Conservation (phyloP, 2,797 vertebrate genomes). For the Bradypus variegatus region DNA sequence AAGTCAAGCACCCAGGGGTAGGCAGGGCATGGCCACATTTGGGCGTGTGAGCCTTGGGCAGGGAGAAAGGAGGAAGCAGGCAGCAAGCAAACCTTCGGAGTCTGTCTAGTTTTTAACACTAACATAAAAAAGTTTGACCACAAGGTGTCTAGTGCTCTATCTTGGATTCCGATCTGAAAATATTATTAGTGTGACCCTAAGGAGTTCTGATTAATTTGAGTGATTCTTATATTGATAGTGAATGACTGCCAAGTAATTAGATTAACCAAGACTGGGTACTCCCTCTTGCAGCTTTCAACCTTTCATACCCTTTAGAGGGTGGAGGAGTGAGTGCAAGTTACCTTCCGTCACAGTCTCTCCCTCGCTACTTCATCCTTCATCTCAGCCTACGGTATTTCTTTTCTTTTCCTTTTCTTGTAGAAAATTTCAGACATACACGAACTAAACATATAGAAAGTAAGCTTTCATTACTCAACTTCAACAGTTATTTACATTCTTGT, state of each 20-base stretch:
- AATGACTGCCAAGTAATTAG: conserved; percentile 55
- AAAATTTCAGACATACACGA: not conserved
- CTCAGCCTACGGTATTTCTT: not conserved
- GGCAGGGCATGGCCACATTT: no score
- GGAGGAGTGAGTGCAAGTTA: not conserved
- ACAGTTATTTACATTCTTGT: not conserved
- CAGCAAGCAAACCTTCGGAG: no score
- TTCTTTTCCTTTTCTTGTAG: not conserved
- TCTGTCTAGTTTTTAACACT: not conserved
- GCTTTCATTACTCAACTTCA: not conserved
- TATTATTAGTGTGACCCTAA: not conserved
- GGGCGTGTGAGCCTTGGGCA: no score
- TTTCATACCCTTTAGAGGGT: conserved; percentile 23
- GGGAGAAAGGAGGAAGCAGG: no score
- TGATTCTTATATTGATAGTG: conserved; percentile 53
- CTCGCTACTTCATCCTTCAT: not conserved
- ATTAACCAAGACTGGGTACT: conserved; percentile 64
- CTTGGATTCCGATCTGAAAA: not conserved
- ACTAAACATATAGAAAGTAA: not conserved
- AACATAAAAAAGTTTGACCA: not conserved
- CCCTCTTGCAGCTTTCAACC: conserved; percentile 57
- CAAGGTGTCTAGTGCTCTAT: not conserved
- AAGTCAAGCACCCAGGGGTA: no score
- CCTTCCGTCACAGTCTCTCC: not conserved
- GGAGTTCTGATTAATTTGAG: conserved; percentile 51